A percentile compares a stretch with the other conserved stretches of the same genome.
phyloP scores from a whole-genome alignment of 2,113 vertebrate genomes.

The Rhombomys opimus region DNA sequence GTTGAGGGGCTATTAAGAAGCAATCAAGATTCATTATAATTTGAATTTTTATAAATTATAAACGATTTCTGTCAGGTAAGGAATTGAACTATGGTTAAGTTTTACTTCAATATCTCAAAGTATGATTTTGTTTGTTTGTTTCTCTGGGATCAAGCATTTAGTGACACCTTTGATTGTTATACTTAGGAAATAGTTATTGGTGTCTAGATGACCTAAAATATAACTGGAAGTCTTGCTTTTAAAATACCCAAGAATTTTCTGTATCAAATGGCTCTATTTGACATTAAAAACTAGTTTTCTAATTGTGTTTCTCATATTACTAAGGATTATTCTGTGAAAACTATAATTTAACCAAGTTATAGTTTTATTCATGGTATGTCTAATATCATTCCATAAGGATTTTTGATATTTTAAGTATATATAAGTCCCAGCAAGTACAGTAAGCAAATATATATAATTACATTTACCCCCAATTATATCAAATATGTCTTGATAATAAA shows the following conservation, averaged over 20 bases:
- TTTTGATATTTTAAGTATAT: background rate
- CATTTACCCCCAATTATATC: background rate
- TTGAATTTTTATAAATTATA: background rate
- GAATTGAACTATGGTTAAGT: background rate
- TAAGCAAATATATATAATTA: background rate
- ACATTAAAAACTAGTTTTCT: background rate
- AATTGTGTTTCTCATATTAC: background rate
- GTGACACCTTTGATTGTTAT: background rate
- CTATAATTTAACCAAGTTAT: background rate
- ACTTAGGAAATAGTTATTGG: background rate
- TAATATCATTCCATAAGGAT: background rate
- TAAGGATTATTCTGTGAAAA: background rate
- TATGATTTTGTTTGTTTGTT: background rate
- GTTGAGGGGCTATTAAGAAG: background rate
- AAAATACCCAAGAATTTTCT: background rate
- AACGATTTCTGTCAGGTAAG: background rate
- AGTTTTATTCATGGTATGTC: background rate
- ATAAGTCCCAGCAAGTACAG: background rate
- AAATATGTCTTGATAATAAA: background rate
- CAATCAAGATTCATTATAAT: background rate
- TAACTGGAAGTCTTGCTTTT: background rate
- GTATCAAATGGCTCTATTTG: background rate
- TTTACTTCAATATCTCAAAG: background rate
- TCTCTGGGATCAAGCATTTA: background rate
- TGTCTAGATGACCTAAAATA: background rate